phyloP scores from a whole-genome alignment of 2,888 invertebrate species.

The Urechis unicinctus region DNA sequence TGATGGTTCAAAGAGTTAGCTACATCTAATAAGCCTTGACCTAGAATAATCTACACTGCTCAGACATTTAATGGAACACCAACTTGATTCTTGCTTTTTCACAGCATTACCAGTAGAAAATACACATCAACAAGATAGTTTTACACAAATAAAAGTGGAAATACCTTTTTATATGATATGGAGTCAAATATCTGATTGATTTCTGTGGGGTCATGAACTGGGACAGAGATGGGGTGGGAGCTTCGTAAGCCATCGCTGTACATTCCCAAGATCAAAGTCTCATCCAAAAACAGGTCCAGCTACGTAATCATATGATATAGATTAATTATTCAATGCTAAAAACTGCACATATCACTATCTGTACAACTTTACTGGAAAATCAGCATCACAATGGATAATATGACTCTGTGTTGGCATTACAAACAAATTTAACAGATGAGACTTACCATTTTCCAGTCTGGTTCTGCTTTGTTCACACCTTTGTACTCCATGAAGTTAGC shows the following conservation, averaged over 20 bases:
- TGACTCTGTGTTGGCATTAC: too few relatives aligned
- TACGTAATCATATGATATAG: constrained; percentile 9
- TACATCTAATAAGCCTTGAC: too few relatives aligned
- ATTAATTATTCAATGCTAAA: neutral
- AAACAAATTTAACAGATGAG: too few relatives aligned
- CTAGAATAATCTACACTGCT: too few relatives aligned
- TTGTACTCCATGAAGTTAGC: constrained; percentile 77
- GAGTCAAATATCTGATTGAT: constrained; percentile 85
- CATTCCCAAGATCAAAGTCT: constrained; percentile 56
- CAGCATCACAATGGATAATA: too few relatives aligned
- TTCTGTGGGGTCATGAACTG: constrained; percentile 78
- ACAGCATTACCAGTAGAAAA: too few relatives aligned
- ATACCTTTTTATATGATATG: constrained; percentile 84
- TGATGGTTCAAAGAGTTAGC: too few relatives aligned
- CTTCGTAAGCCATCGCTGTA: constrained; percentile 70
- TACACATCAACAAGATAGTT: neutral
- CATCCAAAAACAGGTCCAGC: constrained; percentile 35
- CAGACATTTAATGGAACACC: too few relatives aligned
- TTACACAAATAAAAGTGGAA: neutral
- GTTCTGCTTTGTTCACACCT: constrained; percentile 64
- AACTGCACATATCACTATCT: too few relatives aligned
- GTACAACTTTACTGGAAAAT: too few relatives aligned
- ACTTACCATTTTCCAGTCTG: constrained; percentile 73
- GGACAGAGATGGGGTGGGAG: constrained; percentile 85
- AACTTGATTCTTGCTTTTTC: too few relatives aligned